Conservation (phyloP, 2,797 vertebrate species). For the Champsocephalus gunnari region DNA sequence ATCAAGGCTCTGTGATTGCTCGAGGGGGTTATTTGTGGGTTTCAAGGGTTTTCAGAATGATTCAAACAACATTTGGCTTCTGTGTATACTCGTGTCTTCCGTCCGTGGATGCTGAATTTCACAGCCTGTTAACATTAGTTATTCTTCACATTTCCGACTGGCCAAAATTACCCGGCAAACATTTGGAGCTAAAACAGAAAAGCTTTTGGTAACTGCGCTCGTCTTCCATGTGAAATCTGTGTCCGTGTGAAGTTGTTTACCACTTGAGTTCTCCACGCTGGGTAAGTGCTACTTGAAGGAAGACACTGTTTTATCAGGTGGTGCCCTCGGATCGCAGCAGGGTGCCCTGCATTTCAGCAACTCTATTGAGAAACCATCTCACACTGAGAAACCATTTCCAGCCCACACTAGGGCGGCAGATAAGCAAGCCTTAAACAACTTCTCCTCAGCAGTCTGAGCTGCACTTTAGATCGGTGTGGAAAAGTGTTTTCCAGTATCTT, state of each 20-base stretch:
- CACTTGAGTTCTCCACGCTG: conserved; percentile 49
- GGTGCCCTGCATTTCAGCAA: conserved; percentile 62
- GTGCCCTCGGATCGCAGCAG: conserved; percentile 64
- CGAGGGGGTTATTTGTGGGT: conserved; percentile 59
- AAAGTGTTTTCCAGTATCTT: conserved; percentile 15
- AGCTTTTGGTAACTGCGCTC: conserved; percentile 22
- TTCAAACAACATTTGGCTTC: conserved; percentile 52
- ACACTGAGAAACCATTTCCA: conserved; percentile 67
- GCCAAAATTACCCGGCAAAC: conserved; percentile 24
- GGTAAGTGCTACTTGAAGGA: conserved; percentile 61
- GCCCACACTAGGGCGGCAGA: conserved; percentile 45
- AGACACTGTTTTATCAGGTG: conserved; percentile 65
- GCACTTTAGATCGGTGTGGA: conserved; percentile 24
- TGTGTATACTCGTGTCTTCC: conserved; percentile 42
- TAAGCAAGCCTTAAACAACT: conserved; percentile 55
- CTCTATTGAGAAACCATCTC: conserved; percentile 60
- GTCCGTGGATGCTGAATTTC: conserved; percentile 32
- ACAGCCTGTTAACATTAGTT: conserved; percentile 36
- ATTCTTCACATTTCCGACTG: conserved; percentile 8
- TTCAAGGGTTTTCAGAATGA: conserved; percentile 51
- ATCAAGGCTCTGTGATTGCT: conserved; percentile 72
- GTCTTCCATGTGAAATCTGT: conserved; percentile 35
- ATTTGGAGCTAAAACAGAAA: conserved; percentile 27
- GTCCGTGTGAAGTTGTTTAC: conserved; percentile 65
- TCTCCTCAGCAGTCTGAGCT: conserved; percentile 35